Percentiles rank a stretch among this genome's conserved stretches.
These are phyloP conservation scores for Cephus rjabovi DNA, from an alignment of 2,888 invertebrate genomes.

Conservation along the genomic window DNA sequence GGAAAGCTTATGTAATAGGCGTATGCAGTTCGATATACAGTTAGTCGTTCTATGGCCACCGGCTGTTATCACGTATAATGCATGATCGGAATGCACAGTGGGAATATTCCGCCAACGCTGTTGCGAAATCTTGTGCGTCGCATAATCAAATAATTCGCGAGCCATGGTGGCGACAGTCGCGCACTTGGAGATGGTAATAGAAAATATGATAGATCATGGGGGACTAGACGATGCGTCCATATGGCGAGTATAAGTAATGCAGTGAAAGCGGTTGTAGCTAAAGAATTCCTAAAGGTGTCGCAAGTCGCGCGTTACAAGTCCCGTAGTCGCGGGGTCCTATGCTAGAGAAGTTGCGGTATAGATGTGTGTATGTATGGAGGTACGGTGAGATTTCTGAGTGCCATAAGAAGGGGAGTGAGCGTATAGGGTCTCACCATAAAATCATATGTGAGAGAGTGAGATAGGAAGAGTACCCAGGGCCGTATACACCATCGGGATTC, in stretches of 20 bases:
- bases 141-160: background rate
- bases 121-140: background rate
- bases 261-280: slow-evolving; percentile 51
- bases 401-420: background rate
- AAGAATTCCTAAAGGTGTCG: slow-evolving; percentile 45
- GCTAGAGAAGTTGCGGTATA: background rate
- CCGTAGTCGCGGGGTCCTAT: background rate
- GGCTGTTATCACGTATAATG: background rate
- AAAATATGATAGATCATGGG: background rate
- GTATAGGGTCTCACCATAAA: background rate
- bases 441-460: background rate
- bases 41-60: background rate
- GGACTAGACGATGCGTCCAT: slow-evolving; percentile 12
- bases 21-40: background rate
- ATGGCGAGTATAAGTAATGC: slow-evolving; percentile 29
- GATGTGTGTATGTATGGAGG: background rate
- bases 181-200: background rate
- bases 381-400: background rate
- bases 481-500: slow-evolving; percentile 1
- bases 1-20: background rate
- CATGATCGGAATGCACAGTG: background rate
- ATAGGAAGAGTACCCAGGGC: background rate
- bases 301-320: slow-evolving; percentile 21
- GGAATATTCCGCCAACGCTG: background rate
- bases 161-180: background rate